Conservation (phyloP, 53 echinoderm and acorn worm species). For the Echinometra lucunter region DNA sequence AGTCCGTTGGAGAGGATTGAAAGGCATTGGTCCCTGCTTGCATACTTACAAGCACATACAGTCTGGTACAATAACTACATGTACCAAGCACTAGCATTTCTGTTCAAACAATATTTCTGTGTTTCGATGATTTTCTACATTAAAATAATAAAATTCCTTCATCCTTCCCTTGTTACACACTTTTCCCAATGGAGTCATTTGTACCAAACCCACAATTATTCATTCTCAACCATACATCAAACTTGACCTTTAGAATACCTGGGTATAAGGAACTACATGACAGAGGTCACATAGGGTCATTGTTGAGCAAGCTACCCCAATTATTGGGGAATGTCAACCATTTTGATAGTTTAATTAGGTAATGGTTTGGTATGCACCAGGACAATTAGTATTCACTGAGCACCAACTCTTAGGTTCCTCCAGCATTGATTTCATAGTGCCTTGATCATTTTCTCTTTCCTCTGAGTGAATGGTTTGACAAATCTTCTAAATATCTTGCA, state of each 20-base stretch:
- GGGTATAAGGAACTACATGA: neutral
- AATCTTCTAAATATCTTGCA: no score
- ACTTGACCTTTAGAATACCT: conserved; percentile 1
- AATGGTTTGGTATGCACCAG: conserved; percentile 44
- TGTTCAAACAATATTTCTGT: no score
- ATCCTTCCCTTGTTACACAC: neutral
- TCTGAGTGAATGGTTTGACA: no score
- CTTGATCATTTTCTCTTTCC: no score
- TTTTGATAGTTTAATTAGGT: conserved; percentile 55
- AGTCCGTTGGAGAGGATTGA: no score
- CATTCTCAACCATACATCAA: neutral
- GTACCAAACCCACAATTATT: neutral
- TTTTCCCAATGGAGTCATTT: neutral
- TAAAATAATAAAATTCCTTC: neutral
- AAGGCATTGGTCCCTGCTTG: no score
- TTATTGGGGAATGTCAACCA: conserved; percentile 58
- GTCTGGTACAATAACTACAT: no score
- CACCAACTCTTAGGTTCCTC: neutral
- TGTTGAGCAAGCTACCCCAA: conserved; percentile 40
- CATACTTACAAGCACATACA: no score
- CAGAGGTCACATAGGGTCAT: conserved; percentile 35
- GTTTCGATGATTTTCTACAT: no score
- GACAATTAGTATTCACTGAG: neutral
- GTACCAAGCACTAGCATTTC: no score
- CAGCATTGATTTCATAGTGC: no score